Base-by-base conservation (phyloP, 1,140 invertebrate species). In the Rhagoletis zephyria region DNA sequence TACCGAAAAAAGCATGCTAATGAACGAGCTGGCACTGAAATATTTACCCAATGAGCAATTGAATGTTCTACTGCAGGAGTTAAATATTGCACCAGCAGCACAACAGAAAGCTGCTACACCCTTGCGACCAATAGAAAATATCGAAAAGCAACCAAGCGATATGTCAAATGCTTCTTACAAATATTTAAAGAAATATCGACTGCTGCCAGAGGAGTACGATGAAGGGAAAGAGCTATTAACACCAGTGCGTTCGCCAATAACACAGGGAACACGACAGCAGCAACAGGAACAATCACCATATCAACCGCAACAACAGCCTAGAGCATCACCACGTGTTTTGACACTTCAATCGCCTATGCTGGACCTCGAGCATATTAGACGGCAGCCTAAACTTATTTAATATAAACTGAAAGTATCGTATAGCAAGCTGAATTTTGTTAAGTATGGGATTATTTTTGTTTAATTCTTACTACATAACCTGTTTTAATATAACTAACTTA, bases 101-200 rank as follows among this genome's bases (percentile, higher is more conserved):
- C 30, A 30, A 16, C 85, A 42, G 0, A 51, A 61, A n/a, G 56
- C 19, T 16, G 1, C 87, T 67, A 90, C 89, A 4, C 91, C 91
- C 0, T 81, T 92, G 14, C 89, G 90, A 16, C 88, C 85, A 48
- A 90, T 90, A 45, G 90, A 92, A 51, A 92, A 92, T 51, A 88
- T 90, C 14, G 59, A 86, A 0, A 90, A 89, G 19, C 89, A 90
- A 67, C 90, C 91, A 0, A 91, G 89, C 45, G 91, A 92, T 77
- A 90, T 92, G n/a, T 92, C 91, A 1, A 92, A 92, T 88, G 91
- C 91, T 9, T 92, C 91, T 2, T 92, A 92, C 59, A 92, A 91
- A 85, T 92, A 92, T 74, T 85, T 92, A 0, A 92, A 92, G 19
- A 92, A 92, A 74, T 92, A 92, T 89, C 89, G 91, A 1, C 81